Conservation (phyloP, 1,140 invertebrate species). For the Leptopilina clavipes region DNA sequence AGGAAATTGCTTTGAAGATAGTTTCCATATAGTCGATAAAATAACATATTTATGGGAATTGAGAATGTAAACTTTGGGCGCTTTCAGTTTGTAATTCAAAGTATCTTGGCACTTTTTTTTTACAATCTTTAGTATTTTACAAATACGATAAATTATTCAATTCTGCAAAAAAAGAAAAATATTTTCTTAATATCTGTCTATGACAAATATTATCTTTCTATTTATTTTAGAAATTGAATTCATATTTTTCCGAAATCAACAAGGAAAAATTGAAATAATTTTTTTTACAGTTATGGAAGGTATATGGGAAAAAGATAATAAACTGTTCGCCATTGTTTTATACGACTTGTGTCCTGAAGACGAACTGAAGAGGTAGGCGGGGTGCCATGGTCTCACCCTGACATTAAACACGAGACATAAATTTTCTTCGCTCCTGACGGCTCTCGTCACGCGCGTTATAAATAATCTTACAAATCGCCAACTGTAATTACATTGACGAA, state of each 20-base stretch:
- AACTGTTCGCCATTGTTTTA: background rate
- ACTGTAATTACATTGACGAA: slow-evolving; percentile 23
- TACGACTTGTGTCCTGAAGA: background rate
- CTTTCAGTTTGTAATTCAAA: no score
- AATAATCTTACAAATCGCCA: slow-evolving; percentile 8
- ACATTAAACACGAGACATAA: slow-evolving; percentile 20
- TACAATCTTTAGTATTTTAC: no score
- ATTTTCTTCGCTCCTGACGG: slow-evolving; percentile 21
- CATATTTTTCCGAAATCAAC: no score
- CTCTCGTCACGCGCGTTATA: slow-evolving; percentile 20
- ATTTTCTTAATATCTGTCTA: no score
- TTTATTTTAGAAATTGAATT: no score
- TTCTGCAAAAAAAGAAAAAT: no score
- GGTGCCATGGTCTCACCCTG: background rate
- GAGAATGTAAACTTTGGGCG: no score
- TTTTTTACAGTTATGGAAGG: no score
- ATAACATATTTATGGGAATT: background rate
- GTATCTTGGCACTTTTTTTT: no score
- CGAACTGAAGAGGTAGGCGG: background rate
- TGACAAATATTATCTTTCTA: no score
- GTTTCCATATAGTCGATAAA: slow-evolving; percentile 21
- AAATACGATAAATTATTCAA: no score
- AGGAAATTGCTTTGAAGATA: slow-evolving; percentile 25
- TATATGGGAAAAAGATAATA: background rate
- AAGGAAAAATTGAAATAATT: no score